Percentiles rank a stretch among this genome's conserved stretches.
These are phyloP conservation scores for Dicrostonyx torquatus DNA, from an alignment of 2,797 vertebrate species.

Conservation along the genomic window DNA sequence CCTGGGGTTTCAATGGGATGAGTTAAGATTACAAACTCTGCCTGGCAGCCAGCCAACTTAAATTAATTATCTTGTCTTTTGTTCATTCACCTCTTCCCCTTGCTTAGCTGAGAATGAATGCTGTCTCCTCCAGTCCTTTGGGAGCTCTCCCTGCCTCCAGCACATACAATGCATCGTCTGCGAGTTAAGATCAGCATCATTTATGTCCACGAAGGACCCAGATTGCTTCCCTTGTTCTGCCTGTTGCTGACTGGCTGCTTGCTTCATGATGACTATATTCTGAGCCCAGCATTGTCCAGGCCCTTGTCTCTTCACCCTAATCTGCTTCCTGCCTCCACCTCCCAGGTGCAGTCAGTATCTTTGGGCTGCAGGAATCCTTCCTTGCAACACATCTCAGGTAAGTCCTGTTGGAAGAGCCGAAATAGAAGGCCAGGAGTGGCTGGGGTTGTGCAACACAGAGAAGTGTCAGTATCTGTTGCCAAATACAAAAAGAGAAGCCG, in stretches of 20 bases:
- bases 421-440: conserved; percentile 45
- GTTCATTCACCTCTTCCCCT: neutral
- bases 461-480: conserved; percentile 68
- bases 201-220: neutral
- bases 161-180: neutral
- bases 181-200: neutral
- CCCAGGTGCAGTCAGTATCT: neutral
- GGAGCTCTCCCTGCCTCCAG: neutral
- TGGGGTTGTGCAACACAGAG: conserved; percentile 60
- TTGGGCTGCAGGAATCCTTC: conserved; percentile 39
- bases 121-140: neutral
- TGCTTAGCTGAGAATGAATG: neutral
- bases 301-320: neutral
- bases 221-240: neutral
- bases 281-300: neutral
- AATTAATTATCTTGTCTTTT: neutral
- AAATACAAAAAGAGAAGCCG: conserved; percentile 51
- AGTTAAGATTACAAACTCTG: neutral
- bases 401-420: neutral
- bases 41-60: neutral
- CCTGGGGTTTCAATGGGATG: neutral
- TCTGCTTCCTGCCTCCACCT: neutral
- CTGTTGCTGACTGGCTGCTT: neutral
- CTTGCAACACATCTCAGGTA: neutral
- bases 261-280: neutral